These are phyloP conservation scores for Sebastes kiyomatsui DNA, from an alignment of 2,797 vertebrate genomes.

Conservation along the genomic window DNA sequence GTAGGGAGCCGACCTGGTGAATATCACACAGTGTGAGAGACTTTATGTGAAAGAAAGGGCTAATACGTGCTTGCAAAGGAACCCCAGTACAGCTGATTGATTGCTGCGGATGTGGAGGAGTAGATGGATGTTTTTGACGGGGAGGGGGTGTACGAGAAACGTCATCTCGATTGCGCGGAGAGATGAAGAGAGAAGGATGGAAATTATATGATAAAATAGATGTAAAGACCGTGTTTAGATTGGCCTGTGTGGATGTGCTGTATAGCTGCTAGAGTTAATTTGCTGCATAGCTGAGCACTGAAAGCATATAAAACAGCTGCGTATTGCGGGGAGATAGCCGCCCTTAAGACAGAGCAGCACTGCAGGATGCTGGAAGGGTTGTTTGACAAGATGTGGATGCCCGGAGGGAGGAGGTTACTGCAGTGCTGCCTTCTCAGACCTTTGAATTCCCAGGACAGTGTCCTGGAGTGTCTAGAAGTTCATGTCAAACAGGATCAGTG, in stretches of 20 bases:
- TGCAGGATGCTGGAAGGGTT: conserved; percentile 36
- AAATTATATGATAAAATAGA: conserved; percentile 16
- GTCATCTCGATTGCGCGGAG: conserved; percentile 10
- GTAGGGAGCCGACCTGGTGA: not conserved
- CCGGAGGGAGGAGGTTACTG: conserved; percentile 39
- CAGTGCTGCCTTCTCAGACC: conserved; percentile 16
- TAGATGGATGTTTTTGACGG: conserved; percentile 14
- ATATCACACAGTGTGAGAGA: not conserved
- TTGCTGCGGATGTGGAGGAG: conserved; percentile 14
- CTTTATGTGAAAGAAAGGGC: not conserved
- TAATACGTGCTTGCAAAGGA: conserved; percentile 12
- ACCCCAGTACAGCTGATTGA: conserved; percentile 1
- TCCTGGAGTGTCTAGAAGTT: conserved; percentile 3
- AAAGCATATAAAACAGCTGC: conserved; percentile 66
- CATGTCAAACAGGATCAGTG: conserved; percentile 22
- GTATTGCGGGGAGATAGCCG: conserved; percentile 14
- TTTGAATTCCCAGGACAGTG: conserved; percentile 21
- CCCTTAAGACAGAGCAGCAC: conserved; percentile 42
- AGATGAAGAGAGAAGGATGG: not conserved
- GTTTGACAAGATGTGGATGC: conserved; percentile 37
- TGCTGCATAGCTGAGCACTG: conserved; percentile 80
- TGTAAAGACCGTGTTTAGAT: conserved; percentile 37
- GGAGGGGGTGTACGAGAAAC: not conserved
- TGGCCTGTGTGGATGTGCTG: conserved; percentile 38
- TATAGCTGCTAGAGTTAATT: conserved; percentile 76